These are phyloP conservation scores for Antheraea mylitta DNA, from an alignment of 1,140 invertebrate species.

Conservation along the genomic window DNA sequence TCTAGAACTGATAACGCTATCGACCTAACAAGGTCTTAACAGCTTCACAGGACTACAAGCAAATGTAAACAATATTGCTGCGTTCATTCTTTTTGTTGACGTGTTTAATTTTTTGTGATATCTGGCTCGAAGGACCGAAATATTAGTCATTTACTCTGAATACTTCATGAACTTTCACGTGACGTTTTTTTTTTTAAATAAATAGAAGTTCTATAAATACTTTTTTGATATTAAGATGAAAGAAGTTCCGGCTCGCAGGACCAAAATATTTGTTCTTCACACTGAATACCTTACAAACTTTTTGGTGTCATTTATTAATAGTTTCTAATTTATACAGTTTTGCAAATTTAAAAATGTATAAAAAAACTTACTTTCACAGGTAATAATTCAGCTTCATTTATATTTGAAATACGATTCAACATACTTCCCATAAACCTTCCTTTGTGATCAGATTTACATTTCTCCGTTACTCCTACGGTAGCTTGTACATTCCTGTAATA, in stretches of 20 bases:
- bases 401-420: neutral
- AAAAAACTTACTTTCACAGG: neutral
- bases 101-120: too few relatives aligned
- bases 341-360: neutral
- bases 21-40: too few relatives aligned
- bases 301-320: too few relatives aligned
- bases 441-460: conserved; percentile 38
- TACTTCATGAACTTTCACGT: neutral
- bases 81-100: too few relatives aligned
- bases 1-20: too few relatives aligned
- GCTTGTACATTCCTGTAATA: conserved; percentile 29
- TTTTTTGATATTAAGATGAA: too few relatives aligned
- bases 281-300: too few relatives aligned
- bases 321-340: too few relatives aligned
- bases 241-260: too few relatives aligned
- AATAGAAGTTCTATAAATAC: neutral
- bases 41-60: too few relatives aligned
- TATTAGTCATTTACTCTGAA: neutral
- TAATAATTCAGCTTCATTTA: neutral
- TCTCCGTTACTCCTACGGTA: conserved; percentile 21
- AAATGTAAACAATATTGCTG: neutral
- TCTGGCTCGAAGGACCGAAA: neutral
- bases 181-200: too few relatives aligned
- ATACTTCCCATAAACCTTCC: conserved; percentile 37
- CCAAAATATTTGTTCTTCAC: too few relatives aligned